These are phyloP conservation scores for Laticauda colubrina DNA, from an alignment of 2,113 vertebrate genomes.

Conservation along the genomic window DNA sequence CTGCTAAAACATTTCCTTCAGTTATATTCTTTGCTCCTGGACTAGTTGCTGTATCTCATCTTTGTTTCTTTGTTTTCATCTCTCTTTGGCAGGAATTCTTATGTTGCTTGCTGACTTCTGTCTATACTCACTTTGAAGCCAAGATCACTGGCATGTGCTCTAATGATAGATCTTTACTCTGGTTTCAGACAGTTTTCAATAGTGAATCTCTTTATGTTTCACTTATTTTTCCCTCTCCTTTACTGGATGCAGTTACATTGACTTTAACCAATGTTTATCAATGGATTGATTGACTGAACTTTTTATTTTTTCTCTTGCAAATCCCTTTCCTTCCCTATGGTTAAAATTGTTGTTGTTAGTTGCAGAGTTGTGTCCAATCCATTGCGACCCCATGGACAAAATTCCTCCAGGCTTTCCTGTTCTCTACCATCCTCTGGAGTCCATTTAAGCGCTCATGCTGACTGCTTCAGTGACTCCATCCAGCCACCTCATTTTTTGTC, in stretches of 20 bases:
- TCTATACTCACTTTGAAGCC: conserved; percentile 19
- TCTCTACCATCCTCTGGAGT: too few species aligned
- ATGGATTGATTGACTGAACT: not conserved
- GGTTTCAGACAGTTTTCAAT: conserved; percentile 2
- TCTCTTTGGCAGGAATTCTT: not conserved
- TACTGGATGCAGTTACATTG: not conserved
- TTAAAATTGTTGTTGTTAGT: too few species aligned
- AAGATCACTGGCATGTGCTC: not conserved
- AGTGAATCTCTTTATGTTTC: not conserved
- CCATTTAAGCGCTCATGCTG: too few species aligned
- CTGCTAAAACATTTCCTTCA: not conserved
- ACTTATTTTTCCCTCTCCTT: conserved; percentile 9
- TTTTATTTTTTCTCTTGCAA: not conserved
- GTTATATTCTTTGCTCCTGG: not conserved
- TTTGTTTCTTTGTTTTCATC: conserved; percentile 8
- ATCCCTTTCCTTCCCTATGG: not conserved
- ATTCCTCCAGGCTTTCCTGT: too few species aligned
- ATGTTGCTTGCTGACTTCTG: conserved; percentile 17
- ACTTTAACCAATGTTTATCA: not conserved
- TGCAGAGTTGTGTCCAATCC: too few species aligned
- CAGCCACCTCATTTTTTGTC: too few species aligned
- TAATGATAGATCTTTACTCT: conserved; percentile 3
- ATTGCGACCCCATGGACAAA: too few species aligned
- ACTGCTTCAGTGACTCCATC: too few species aligned
- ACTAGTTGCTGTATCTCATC: conserved; percentile 7